phyloP scores from a whole-genome alignment of 2,797 vertebrate genomes.

The Danio kyathit region DNA sequence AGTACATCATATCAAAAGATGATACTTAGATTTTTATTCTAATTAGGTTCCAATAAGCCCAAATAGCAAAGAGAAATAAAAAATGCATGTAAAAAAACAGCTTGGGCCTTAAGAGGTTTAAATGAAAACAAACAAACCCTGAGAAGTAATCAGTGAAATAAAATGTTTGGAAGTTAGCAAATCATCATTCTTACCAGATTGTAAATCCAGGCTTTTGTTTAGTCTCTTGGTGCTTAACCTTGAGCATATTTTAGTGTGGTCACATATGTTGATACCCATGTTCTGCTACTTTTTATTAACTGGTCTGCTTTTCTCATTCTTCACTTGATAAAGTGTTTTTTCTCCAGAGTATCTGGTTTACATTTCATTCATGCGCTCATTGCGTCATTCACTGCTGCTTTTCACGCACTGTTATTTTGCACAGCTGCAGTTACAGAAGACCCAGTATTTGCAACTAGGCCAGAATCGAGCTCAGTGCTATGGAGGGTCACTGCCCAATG shows the following conservation, averaged over 20 bases:
- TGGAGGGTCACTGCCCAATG: constrained; percentile 97
- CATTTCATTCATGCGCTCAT: constrained; percentile 66
- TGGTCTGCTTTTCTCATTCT: constrained; percentile 46
- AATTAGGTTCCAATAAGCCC: no score
- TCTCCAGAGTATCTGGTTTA: constrained; percentile 41
- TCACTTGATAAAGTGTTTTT: constrained; percentile 42
- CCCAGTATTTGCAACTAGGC: constrained; percentile 98
- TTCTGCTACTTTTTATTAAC: constrained; percentile 34
- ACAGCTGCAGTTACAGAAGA: constrained; percentile 99
- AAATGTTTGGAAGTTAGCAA: neutral
- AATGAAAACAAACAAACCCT: no score
- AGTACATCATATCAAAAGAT: no score
- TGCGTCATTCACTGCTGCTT: constrained; percentile 76
- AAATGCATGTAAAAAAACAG: no score
- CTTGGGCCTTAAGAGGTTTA: no score
- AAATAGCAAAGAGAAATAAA: no score
- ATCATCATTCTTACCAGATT: no score
- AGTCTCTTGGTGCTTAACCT: neutral
- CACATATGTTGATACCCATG: constrained; percentile 8
- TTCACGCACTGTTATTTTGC: constrained; percentile 87
- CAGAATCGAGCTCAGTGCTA: constrained; percentile 98
- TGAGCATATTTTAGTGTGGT: neutral
- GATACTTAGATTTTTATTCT: no score
- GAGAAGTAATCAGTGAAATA: neutral
- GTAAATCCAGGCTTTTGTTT: neutral